Base-by-base conservation (phyloP, 2,113 vertebrate genomes). In the Tretioscincus oriximinensis region DNA sequence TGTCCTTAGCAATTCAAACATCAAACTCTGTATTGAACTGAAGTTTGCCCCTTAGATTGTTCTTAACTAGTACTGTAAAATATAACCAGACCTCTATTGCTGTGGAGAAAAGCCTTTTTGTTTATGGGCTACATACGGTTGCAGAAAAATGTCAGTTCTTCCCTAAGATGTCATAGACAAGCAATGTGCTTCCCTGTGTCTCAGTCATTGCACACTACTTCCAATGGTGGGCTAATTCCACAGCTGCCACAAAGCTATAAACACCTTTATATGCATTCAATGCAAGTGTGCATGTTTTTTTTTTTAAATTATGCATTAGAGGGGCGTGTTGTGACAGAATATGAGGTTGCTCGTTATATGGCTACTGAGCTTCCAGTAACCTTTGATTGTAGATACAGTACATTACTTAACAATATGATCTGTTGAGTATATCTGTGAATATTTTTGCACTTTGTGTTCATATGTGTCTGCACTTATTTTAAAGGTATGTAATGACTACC, bases 381-480 rank as follows among this genome's bases (percentile, higher is more conserved):
- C 76, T 72, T 91, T 91, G 78, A 79, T 87, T 78, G 78, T 92
- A 87, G 90, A 90, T 64, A 87, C 87, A 64, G 84, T 93, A 90
- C 87, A 64, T 85, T 93, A 90, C 87, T 92, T 88, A 88, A 90
- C 84, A 93, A 71, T 83, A 84, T 86, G 88, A 84, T 65, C 68
- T 31, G 58, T 79, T 72, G 78, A 87, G 81, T 85, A 67, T 90
- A 86, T 88, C 86, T 85, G 88, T 88, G 82, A 86, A 77, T 85
- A 86, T 88, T 85, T 93, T 93, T 90, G 86, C 87, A 91, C 90
- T 90, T 85, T 76, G 73, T 82, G 87, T 92, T 92, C 89, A 93
- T 85, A 84, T 45, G 81, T 90, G 89, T 75, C 92, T 90, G 89
- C 90, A 92, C 90, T 88, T 81, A 90, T 93, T 93, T 84, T 90